Base-by-base conservation (phyloP, 2,797 vertebrate genomes). In the Delichon dasypus region DNA sequence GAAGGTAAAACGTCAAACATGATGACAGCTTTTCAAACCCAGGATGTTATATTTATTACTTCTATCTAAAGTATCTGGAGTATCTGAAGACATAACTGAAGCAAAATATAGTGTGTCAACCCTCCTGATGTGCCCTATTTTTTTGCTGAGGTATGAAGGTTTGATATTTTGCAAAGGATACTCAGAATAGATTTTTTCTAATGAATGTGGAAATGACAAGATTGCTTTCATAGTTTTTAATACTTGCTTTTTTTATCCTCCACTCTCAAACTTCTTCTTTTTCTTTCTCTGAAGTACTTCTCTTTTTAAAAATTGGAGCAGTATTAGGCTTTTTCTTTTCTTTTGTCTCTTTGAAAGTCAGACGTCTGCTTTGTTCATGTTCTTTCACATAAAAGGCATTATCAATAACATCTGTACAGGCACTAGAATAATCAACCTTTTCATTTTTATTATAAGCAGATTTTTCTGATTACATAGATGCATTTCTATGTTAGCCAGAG, bases 81-180 rank as follows among this genome's bases (percentile, higher is more conserved):
- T 74, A 67, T 65, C 83, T 91, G 58, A 74, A 89, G 57, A 76
- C 26, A 90, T 88, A 79, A 94, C 60, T 90, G 75, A 71, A 89
- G 15, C 34, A 67, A n/a, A 44, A 72, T 66, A 58, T 88, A 87
- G 83, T 83, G 8, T 76, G 76, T 71, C 72, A 78, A 11, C 16
- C 32, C 26, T 92, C 66, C 36, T 68, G 62, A 72, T 85, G 30
- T 77, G 71, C 45, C 8, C 36, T 81, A 34, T 79, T 88, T 89
- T 89, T 40, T 93, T 95, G 25, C 53, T 66, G 61, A 88, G 58
- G 62, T 89, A 60, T 23, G 64, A 72, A 85, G 27, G 20, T 64
- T 55, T 44, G 13, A 5, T 70, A n/a, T 65, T 75, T 96, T 95
- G 34, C 19, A 68, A 85, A 58, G 61, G 54, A 20, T 72, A 44